These are phyloP conservation scores for Spisula subtruncata DNA, from an alignment of 2,888 invertebrate genomes.

Conservation along the genomic window DNA sequence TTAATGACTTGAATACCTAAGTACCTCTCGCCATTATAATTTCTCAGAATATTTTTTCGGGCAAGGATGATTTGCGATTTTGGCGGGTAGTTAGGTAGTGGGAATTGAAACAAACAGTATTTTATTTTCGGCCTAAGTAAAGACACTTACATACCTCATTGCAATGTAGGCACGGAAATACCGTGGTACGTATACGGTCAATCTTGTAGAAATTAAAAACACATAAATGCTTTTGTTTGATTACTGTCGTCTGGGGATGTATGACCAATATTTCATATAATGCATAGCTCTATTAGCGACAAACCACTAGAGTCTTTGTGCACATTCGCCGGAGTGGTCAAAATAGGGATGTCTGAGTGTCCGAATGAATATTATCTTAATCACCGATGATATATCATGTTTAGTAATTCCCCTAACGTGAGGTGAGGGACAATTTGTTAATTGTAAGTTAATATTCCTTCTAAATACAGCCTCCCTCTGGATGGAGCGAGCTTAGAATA, in stretches of 20 bases:
- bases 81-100: no score
- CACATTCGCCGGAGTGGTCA: slow-evolving; percentile 12
- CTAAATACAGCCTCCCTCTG: slow-evolving; percentile 43
- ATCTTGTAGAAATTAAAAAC: slow-evolving; percentile 18
- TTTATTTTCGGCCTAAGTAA: no score
- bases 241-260: neutral
- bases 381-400: slow-evolving; percentile 49
- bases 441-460: slow-evolving; percentile 50
- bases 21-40: no score
- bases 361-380: slow-evolving; percentile 48
- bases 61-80: no score
- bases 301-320: neutral
- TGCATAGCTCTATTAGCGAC: slow-evolving; percentile 13
- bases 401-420: slow-evolving; percentile 41
- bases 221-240: slow-evolving; percentile 5
- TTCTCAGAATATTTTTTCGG: no score
- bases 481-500: slow-evolving; percentile 26
- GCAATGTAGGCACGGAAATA: neutral
- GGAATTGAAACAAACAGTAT: no score
- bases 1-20: no score
- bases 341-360: neutral
- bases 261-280: slow-evolving; percentile 18
- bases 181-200: neutral
- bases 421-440: slow-evolving; percentile 45
- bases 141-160: neutral